Percentiles rank a stretch among this genome's conserved stretches.
Conservation (phyloP, 2,797 vertebrate species). For the Alauda arvensis region DNA sequence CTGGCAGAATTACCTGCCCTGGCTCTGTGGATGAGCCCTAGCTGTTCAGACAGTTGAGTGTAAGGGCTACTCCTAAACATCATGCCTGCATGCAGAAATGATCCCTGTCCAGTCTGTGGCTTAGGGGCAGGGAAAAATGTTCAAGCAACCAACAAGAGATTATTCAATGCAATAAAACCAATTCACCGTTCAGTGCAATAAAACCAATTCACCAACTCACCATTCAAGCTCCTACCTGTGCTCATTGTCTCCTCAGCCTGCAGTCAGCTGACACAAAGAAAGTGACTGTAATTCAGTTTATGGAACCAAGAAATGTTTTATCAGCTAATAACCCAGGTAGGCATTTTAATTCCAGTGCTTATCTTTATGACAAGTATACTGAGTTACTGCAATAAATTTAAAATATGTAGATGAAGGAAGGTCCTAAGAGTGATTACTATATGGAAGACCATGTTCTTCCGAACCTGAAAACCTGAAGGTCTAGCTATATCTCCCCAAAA, state of each 20-base stretch:
- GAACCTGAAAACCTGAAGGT: not conserved
- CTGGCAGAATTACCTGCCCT: accelerated
- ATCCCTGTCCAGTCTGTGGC: accelerated
- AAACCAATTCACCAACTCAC: conserved; percentile 31
- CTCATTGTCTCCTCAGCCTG: conserved; percentile 20
- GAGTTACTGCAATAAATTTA: conserved; percentile 25
- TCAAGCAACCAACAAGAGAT: not conserved
- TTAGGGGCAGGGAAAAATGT: not conserved
- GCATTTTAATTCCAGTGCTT: conserved; percentile 55
- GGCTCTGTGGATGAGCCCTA: not conserved
- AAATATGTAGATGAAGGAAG: not conserved
- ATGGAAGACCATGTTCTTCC: not conserved
- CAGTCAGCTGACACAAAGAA: conserved; percentile 63
- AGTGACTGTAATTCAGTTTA: conserved; percentile 47
- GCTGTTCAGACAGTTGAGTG: accelerated
- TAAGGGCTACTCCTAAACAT: not conserved
- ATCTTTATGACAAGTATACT: conserved; percentile 56
- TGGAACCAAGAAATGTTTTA: conserved; percentile 56
- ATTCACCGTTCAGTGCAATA: not conserved
- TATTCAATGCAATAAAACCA: not conserved
- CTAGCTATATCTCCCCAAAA: not conserved
- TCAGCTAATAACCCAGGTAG: conserved; percentile 46
- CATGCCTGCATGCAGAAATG: not conserved
- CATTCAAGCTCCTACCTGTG: conserved; percentile 12
- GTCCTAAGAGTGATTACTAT: not conserved